These are phyloP conservation scores for Suricata suricatta DNA, from an alignment of 2,113 vertebrate genomes.

Conservation along the genomic window DNA sequence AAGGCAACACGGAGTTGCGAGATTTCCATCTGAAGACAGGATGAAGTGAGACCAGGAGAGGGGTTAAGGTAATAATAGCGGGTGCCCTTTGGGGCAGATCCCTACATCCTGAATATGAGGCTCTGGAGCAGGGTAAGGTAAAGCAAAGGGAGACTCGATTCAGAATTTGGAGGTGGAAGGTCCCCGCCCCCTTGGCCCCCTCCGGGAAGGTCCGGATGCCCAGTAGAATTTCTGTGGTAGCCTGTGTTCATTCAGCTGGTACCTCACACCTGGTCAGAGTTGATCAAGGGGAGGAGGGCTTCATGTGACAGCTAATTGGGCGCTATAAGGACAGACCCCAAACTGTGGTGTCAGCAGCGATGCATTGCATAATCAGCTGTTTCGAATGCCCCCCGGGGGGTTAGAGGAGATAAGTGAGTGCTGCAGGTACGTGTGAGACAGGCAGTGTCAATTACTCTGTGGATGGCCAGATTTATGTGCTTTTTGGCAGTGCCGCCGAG, in stretches of 20 bases:
- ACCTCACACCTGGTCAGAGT: constrained; percentile 82
- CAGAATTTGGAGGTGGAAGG: background rate
- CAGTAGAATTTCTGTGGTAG: constrained; percentile 35
- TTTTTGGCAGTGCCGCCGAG: constrained; percentile 81
- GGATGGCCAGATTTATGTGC: constrained; percentile 85
- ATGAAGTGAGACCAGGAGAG: background rate
- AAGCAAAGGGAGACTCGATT: background rate
- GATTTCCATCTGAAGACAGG: background rate
- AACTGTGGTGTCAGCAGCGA: constrained; percentile 82
- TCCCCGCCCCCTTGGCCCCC: background rate
- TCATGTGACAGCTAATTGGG: constrained; percentile 84
- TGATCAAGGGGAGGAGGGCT: constrained; percentile 77
- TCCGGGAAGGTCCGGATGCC: background rate
- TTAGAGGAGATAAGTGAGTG: constrained; percentile 64
- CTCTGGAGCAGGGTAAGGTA: background rate
- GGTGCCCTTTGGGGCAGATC: fast-evolving
- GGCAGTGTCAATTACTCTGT: constrained; percentile 81
- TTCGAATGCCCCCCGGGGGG: constrained; percentile 76
- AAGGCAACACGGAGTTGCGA: background rate
- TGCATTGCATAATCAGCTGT: constrained; percentile 80
- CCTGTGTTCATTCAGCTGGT: constrained; percentile 73
- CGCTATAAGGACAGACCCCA: constrained; percentile 80
- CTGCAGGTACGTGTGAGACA: constrained; percentile 74
- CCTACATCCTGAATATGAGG: fast-evolving
- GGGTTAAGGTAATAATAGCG: fast-evolving